Conservation (phyloP, 2,888 invertebrate genomes). For the Aplocera efformata region DNA sequence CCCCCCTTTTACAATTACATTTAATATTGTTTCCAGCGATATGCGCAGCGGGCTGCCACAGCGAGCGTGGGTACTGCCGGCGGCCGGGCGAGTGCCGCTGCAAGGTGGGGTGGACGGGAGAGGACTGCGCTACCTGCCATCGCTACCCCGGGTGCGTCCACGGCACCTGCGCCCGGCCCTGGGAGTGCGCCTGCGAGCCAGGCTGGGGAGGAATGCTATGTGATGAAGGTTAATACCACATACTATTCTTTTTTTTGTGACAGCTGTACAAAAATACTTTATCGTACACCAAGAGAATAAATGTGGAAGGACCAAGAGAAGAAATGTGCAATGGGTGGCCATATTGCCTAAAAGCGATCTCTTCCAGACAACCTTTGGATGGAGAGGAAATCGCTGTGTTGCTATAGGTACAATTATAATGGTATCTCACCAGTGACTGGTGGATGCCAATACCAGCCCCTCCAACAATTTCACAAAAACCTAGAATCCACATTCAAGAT, state of each 20-base stretch:
- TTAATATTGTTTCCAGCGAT: constrained; percentile 81
- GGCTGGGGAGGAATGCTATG: constrained; percentile 97
- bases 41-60: constrained; percentile 90
- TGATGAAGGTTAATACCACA: constrained; percentile 90
- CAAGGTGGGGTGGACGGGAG: constrained; percentile 93
- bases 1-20: too few species aligned
- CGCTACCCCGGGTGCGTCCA: constrained; percentile 94
- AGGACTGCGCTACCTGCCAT: constrained; percentile 87
- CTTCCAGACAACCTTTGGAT: too few species aligned
- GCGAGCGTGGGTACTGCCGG: constrained; percentile 91
- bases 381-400: too few species aligned
- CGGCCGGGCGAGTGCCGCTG: constrained; percentile 84
- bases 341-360: too few species aligned
- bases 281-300: not conserved
- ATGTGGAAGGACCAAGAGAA: too few species aligned
- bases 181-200: constrained; percentile 93
- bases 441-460: too few species aligned
- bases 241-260: too few species aligned
- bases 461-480: too few species aligned
- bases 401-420: too few species aligned
- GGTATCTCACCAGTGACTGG: too few species aligned
- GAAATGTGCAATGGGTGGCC: too few species aligned
- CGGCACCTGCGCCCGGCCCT: constrained; percentile 90
- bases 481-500: too few species aligned
- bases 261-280: constrained; percentile 3